Evolutionary conservation across 2,797 vertebrate genomes (phyloP).

Genomic region (Sardinella longiceps): DNA sequence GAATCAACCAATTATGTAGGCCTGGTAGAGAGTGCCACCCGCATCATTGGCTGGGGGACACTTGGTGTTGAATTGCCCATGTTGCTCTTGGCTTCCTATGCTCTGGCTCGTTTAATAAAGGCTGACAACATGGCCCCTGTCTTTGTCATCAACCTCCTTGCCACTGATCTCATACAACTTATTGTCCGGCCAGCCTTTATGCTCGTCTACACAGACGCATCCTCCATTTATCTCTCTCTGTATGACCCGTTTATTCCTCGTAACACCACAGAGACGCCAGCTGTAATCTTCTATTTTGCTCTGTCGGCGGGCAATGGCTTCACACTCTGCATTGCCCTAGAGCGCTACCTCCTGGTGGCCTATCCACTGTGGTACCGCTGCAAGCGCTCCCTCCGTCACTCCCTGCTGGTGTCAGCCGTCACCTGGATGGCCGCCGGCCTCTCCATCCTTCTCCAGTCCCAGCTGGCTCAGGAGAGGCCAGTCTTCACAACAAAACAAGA

Average conservation of each 20-base stretch:
- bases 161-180: conserved; percentile 38
- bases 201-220: not conserved
- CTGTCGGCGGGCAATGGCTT: conserved; percentile 30
- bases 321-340: conserved; percentile 34
- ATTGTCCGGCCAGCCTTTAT: not conserved
- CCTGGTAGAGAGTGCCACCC: not conserved
- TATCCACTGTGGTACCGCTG: conserved; percentile 38
- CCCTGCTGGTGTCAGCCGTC: not conserved
- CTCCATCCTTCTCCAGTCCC: not conserved
- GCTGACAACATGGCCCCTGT: conserved; percentile 25
- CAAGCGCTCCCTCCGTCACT: conserved; percentile 17
- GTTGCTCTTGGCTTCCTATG: too few species aligned
- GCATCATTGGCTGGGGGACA: conserved; percentile 16
- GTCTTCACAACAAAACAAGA: too few species aligned
- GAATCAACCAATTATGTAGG: not conserved
- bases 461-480: too few species aligned
- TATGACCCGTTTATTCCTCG: too few species aligned
- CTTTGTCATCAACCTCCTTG: conserved; percentile 40
- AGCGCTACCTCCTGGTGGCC: conserved; percentile 30
- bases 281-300: conserved; percentile 24
- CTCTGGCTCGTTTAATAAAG: too few species aligned
- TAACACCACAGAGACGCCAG: not conserved
- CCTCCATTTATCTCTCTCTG: not conserved
- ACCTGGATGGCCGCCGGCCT: conserved; percentile 17
- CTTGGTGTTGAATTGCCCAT: conserved; percentile 31